These are phyloP conservation scores for Poeciliopsis retropinna DNA, from an alignment of 2,113 vertebrate species.

Conservation along the genomic window DNA sequence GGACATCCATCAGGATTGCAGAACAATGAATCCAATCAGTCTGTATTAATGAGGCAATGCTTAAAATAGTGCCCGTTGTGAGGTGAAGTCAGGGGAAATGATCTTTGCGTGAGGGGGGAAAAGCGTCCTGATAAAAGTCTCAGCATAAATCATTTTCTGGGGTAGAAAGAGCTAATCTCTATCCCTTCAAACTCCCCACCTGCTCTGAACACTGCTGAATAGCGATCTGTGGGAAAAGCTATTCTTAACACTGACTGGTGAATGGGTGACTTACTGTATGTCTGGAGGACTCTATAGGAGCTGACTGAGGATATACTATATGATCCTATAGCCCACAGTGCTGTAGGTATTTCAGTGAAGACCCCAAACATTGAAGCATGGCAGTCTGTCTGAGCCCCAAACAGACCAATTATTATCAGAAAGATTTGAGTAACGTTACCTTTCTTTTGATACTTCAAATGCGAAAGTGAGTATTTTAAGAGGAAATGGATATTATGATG, in stretches of 20 bases:
- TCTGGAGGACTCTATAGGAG: slow-evolving; percentile 41
- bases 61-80: slow-evolving; percentile 79
- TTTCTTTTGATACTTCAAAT: background rate
- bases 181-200: slow-evolving; percentile 69
- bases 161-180: slow-evolving; percentile 73
- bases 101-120: slow-evolving; percentile 66
- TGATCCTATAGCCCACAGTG: slow-evolving; percentile 34
- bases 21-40: slow-evolving; percentile 80
- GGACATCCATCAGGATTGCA: slow-evolving; percentile 75
- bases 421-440: background rate
- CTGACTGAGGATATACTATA: slow-evolving; percentile 35
- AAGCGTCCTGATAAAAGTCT: slow-evolving; percentile 73
- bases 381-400: background rate
- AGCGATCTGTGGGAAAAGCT: slow-evolving; percentile 60
- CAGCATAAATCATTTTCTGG: slow-evolving; percentile 74
- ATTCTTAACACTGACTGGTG: slow-evolving; percentile 67
- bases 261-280: slow-evolving; percentile 62
- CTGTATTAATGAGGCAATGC: slow-evolving; percentile 77
- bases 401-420: background rate
- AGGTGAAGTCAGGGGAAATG: slow-evolving; percentile 77
- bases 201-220: slow-evolving; percentile 72
- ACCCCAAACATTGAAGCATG: slow-evolving; percentile 6
- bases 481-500: too few relatives aligned
- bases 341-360: slow-evolving; percentile 14
- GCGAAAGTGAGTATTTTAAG: background rate